Base-by-base conservation (phyloP, 2,113 vertebrate species). In the Erinaceus europaeus region DNA sequence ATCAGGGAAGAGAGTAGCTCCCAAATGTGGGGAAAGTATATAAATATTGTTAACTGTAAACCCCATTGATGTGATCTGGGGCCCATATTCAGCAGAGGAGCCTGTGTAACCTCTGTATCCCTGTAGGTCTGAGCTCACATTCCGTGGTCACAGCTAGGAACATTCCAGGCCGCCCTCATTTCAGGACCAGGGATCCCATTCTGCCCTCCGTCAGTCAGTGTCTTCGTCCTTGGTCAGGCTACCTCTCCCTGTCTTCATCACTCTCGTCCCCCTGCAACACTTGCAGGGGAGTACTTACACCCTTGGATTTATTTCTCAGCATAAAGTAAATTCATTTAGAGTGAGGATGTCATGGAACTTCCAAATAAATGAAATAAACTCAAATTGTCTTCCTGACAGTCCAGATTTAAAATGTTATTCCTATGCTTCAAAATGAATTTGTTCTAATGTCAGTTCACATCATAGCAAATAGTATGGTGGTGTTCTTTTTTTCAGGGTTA, bases 321-420 rank as follows among this genome's bases (percentile, higher is more conserved):
- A 0, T 82, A 21, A 89, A 57, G n/a, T 40, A 46, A 79, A 86
- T 84, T 76, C 72, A 68, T 40, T 46, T 65, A 44, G 80, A 92
- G 73, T 57, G 84, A 79, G 25, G 77, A 27, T 65, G 64, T 6
- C 46, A 68, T 21, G 64, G 34, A 69, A 64, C 59, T 77, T 86
- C 42, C 76, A 72, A 80, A 76, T 64, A 79, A 79, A 83, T 76
- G 48, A 68, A 91, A 50, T 86, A 11, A 21, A 61, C 36, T 78
- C 18, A 11, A 64, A 80, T 71, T 52, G 34, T 65, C 3, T 59
- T 62, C 68, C 23, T 88, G 72, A 72, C 61, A 72, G n/a, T 75
- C 42, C 55, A 23, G 32, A 65, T 92, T 92, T 73, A 34, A 92
- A 79, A 42, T 72, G 57, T 61, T 64, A n/a, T 32, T 71, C 50